Conservation (phyloP, 2,797 vertebrate species). For the Phaenicophaeus curvirostris region DNA sequence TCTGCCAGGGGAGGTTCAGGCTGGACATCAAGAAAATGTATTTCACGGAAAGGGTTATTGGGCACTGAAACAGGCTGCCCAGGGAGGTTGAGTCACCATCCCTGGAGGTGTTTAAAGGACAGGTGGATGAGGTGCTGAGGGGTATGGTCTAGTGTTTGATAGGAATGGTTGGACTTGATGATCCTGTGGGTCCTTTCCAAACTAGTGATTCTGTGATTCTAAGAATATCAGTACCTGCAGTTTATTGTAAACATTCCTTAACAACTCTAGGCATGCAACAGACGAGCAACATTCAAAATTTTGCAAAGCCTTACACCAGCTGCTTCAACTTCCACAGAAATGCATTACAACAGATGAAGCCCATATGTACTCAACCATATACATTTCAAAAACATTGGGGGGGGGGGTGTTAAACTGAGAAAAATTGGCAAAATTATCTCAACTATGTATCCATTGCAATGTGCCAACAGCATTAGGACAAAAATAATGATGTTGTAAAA, state of each 20-base stretch:
- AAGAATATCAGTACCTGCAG: background rate
- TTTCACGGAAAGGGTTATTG: too few species aligned
- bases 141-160: too few species aligned
- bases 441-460: background rate
- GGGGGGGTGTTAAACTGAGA: background rate
- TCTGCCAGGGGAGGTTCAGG: too few species aligned
- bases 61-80: too few species aligned
- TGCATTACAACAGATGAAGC: background rate
- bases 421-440: background rate
- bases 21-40: too few species aligned
- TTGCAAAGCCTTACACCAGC: slow-evolving; percentile 14
- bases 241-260: background rate
- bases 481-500: background rate
- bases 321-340: slow-evolving; percentile 12
- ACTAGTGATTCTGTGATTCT: too few species aligned
- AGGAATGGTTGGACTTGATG: too few species aligned
- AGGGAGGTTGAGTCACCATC: too few species aligned
- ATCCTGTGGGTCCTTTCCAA: too few species aligned
- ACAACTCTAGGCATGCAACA: background rate
- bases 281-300: background rate
- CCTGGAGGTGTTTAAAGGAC: too few species aligned
- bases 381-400: background rate
- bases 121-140: too few species aligned
- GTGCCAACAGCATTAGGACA: background rate
- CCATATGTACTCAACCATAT: background rate